Percentiles rank a stretch among this genome's conserved stretches.
Evolutionary conservation across 1,140 invertebrate genomes (phyloP).

Genomic region (Apolygus lucorum): DNA sequence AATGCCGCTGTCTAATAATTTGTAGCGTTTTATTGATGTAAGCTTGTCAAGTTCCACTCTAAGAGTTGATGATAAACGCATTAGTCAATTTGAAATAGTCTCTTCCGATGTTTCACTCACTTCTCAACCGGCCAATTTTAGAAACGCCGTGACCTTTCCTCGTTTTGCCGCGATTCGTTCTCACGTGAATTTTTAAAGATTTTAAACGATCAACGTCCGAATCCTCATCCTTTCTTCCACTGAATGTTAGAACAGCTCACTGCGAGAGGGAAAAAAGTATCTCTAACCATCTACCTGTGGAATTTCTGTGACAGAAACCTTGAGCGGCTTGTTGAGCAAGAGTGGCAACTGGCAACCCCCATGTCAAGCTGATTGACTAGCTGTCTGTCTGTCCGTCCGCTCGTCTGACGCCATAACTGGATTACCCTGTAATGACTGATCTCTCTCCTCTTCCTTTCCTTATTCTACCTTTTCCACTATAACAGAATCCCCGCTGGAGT

Average conservation of each 20-base stretch:
- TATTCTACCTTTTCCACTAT: not conserved
- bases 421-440: conserved; percentile 15
- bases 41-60: no score
- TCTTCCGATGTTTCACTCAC: not conserved
- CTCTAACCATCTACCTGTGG: not conserved
- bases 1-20: no score
- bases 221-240: not conserved
- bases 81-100: not conserved
- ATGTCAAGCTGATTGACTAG: conserved; percentile 7
- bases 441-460: not conserved
- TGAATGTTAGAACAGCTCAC: not conserved
- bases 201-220: not conserved
- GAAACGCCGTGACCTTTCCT: no score
- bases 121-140: not conserved
- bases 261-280: not conserved
- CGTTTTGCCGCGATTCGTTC: no score
- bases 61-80: no score
- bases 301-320: conserved; percentile 6
- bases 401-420: conserved; percentile 13
- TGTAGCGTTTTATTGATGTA: no score
- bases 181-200: not conserved
- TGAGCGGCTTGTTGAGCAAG: conserved; percentile 7
- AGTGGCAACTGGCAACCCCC: conserved; percentile 12
- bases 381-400: conserved; percentile 8
- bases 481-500: not conserved